phyloP scores from a whole-genome alignment of 1,140 invertebrate genomes.

The Heliothis subflexa region DNA sequence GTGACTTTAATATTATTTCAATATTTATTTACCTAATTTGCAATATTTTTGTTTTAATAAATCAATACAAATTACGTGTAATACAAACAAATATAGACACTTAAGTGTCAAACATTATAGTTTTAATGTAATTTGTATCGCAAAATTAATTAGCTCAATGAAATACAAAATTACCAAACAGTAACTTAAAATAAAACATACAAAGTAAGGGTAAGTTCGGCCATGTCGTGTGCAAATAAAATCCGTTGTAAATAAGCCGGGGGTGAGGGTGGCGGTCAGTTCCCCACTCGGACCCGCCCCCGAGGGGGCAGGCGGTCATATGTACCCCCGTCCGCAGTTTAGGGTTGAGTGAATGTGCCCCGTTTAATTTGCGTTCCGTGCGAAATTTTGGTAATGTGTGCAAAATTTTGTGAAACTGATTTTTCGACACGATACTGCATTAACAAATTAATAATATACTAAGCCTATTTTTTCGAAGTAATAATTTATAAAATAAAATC shows the following conservation, averaged over 20 bases:
- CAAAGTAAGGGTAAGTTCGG: conserved; percentile 40
- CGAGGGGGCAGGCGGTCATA: conserved; percentile 54
- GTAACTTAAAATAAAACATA: neutral
- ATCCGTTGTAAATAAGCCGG: conserved; percentile 66
- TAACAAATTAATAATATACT: too few relatives aligned
- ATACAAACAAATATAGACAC: too few relatives aligned
- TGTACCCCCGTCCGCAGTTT: conserved; percentile 52
- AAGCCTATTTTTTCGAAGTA: too few relatives aligned
- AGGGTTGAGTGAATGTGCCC: conserved; percentile 50
- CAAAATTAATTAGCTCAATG: conserved; percentile 1
- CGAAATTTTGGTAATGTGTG: neutral
- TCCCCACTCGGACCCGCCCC: conserved; percentile 60
- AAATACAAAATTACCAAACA: neutral
- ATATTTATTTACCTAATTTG: too few relatives aligned
- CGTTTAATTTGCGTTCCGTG: neutral
- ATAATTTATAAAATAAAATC: too few relatives aligned
- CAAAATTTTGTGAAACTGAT: neutral
- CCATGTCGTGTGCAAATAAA: conserved; percentile 73
- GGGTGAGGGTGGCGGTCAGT: conserved; percentile 74
- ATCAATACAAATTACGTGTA: too few relatives aligned
- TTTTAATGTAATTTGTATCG: neutral
- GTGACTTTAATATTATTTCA: too few relatives aligned
- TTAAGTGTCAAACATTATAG: too few relatives aligned
- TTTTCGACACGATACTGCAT: too few relatives aligned
- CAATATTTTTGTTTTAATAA: too few relatives aligned